Evolutionary conservation across 2,888 invertebrate species (phyloP).

Genomic region (Plutella xylostella): DNA sequence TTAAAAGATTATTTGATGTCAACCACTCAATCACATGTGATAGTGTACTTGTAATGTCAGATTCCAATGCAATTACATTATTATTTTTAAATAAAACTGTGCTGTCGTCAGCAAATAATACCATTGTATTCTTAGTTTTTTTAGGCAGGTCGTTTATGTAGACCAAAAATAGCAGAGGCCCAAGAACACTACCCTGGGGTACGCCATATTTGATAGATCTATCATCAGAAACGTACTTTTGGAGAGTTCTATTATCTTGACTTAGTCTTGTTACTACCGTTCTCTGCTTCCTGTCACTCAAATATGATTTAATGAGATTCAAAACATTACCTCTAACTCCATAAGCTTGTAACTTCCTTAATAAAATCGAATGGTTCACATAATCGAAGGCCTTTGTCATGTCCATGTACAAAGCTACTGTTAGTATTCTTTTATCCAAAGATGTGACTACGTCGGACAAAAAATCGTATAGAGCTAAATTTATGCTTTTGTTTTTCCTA

Average conservation of each 20-base stretch:
- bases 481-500: too few species aligned
- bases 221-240: too few species aligned
- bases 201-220: too few species aligned
- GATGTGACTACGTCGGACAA: too few species aligned
- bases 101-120: conserved; percentile 1
- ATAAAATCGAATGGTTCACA: not conserved
- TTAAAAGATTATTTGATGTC: not conserved
- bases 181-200: not conserved
- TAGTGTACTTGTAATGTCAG: not conserved
- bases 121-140: not conserved
- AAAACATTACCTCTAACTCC: not conserved
- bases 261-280: too few species aligned
- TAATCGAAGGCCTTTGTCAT: conserved; percentile 4
- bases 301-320: not conserved
- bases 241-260: too few species aligned
- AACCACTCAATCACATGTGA: not conserved
- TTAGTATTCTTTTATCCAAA: conserved; percentile 4
- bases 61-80: not conserved
- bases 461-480: too few species aligned
- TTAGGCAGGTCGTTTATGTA: conserved; percentile 1
- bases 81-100: not conserved
- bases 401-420: conserved; percentile 5
- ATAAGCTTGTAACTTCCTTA: not conserved
- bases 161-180: not conserved
- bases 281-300: not conserved